Evolutionary conservation across 1,140 invertebrate genomes (phyloP).

Genomic region (Globodera rostochiensis): DNA sequence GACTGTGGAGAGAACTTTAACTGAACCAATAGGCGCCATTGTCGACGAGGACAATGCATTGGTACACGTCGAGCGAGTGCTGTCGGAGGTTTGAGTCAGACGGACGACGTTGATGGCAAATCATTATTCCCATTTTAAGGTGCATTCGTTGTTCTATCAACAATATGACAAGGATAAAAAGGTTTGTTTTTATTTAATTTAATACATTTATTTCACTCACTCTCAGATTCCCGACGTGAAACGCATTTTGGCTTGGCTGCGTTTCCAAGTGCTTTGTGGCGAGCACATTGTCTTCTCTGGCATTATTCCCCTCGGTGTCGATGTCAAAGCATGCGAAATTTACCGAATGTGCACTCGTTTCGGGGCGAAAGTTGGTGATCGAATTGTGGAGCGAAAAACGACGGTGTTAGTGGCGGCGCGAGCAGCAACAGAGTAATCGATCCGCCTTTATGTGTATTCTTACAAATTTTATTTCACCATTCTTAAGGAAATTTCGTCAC

Average conservation of each 20-base stretch:
- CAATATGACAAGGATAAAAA: constrained; percentile 30
- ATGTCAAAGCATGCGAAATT: constrained; percentile 20
- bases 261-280: constrained; percentile 30
- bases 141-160: constrained; percentile 27
- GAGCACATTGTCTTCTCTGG: constrained; percentile 44
- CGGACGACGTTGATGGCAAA: background rate
- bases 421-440: constrained; percentile 35
- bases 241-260: constrained; percentile 27
- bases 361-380: constrained; percentile 29
- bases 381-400: constrained; percentile 29
- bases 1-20: constrained; percentile 2
- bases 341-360: constrained; percentile 31
- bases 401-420: constrained; percentile 38
- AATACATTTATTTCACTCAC: background rate
- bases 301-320: constrained; percentile 34
- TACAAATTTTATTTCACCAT: background rate
- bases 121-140: constrained; percentile 20
- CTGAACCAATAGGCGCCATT: constrained; percentile 21
- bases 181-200: constrained; percentile 2
- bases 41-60: constrained; percentile 37
- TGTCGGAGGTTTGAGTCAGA: constrained; percentile 7
- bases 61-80: constrained; percentile 36
- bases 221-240: constrained; percentile 29
- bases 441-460: background rate
- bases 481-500: constrained; percentile 34